Percentiles rank a stretch among this genome's conserved stretches.
Conservation (phyloP, 2,113 vertebrate species). For the Trichomycterus rosablanca region DNA sequence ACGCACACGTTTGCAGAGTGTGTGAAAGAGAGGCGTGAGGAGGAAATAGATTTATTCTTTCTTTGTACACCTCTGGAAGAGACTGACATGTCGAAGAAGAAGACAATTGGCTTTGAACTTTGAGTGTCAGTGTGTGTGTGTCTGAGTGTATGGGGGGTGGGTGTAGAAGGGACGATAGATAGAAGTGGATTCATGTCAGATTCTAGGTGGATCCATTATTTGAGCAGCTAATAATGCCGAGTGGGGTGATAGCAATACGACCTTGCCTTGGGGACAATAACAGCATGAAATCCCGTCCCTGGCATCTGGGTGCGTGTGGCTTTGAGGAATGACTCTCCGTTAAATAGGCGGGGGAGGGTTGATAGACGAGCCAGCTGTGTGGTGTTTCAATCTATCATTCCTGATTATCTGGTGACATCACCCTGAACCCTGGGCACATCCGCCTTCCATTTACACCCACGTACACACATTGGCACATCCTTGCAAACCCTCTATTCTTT, state of each 20-base stretch:
- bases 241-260: slow-evolving; percentile 74
- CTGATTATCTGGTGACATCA: slow-evolving; percentile 82
- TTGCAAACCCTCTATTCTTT: background rate
- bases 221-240: slow-evolving; percentile 57
- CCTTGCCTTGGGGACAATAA: slow-evolving; percentile 80
- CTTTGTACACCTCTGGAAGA: slow-evolving; percentile 3
- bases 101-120: slow-evolving; percentile 7
- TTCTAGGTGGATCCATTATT: slow-evolving; percentile 49
- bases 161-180: background rate
- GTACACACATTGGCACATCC: background rate
- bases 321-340: slow-evolving; percentile 76
- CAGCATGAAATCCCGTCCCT: slow-evolving; percentile 64
- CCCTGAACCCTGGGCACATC: slow-evolving; percentile 70
- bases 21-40: slow-evolving; percentile 18
- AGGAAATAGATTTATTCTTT: slow-evolving; percentile 25
- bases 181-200: slow-evolving; percentile 47
- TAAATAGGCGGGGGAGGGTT: slow-evolving; percentile 34
- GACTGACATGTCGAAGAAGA: slow-evolving; percentile 23
- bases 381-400: slow-evolving; percentile 82
- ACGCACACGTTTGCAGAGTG: background rate
- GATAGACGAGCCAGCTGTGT: slow-evolving; percentile 74
- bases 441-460: slow-evolving; percentile 58
- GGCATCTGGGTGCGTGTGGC: slow-evolving; percentile 58
- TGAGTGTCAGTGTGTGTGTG: slow-evolving; percentile 18
- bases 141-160: slow-evolving; percentile 13